Percentiles rank a stretch among this genome's conserved stretches.
These are phyloP conservation scores for Ostrea denselamellosa DNA, from an alignment of 1,140 invertebrate genomes.

Conservation along the genomic window DNA sequence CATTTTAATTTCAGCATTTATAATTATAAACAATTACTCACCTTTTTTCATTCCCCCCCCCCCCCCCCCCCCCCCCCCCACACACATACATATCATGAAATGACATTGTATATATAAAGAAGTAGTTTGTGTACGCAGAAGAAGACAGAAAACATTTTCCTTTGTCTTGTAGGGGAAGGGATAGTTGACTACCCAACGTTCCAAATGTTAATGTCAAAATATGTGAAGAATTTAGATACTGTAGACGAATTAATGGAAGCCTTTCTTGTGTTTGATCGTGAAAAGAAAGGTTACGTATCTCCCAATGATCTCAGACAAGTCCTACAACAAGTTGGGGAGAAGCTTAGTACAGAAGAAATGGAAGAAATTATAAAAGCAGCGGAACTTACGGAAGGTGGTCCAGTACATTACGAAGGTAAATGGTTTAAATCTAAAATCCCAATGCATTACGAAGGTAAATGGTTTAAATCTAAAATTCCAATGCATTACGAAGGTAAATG, in stretches of 20 bases:
- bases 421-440: too few species aligned
- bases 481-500: too few species aligned
- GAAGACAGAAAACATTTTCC: background rate
- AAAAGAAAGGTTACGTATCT: conserved; percentile 47
- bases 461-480: too few species aligned
- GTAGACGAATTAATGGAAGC: conserved; percentile 35
- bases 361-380: conserved; percentile 50
- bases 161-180: conserved; percentile 11
- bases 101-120: too few species aligned
- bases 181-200: background rate
- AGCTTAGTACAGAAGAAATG: conserved; percentile 46
- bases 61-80: too few species aligned
- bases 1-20: too few species aligned
- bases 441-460: too few species aligned
- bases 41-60: too few species aligned
- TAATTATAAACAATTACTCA: too few species aligned
- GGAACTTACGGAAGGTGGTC: conserved; percentile 34
- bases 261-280: conserved; percentile 26
- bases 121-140: too few species aligned
- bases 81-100: too few species aligned
- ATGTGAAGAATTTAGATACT: background rate
- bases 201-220: conserved; percentile 41
- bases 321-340: conserved; percentile 45
- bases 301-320: conserved; percentile 43
- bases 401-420: conserved; percentile 50